Percentiles rank a stretch among this genome's conserved stretches.
These are phyloP conservation scores for Ophion costatus DNA, from an alignment of 2,888 invertebrate genomes.

Conservation along the genomic window DNA sequence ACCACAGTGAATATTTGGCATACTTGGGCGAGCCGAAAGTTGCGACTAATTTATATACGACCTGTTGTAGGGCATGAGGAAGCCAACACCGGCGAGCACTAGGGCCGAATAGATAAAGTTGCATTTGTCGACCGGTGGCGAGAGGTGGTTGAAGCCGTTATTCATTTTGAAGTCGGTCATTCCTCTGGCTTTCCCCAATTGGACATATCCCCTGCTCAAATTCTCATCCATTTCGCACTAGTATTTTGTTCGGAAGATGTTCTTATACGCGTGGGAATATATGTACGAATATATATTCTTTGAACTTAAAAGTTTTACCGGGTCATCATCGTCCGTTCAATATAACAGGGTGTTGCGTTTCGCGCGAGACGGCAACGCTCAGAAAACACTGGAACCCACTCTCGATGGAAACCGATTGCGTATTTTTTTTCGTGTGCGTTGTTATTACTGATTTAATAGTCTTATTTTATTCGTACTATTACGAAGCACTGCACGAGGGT, in stretches of 20 bases:
- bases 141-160: constrained; percentile 86
- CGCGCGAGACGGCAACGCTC: constrained; percentile 12
- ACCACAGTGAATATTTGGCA: too few species aligned
- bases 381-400: constrained; percentile 24
- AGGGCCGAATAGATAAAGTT: constrained; percentile 90
- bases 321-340: background rate
- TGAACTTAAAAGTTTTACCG: background rate
- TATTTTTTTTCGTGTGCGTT: background rate
- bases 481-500: constrained; percentile 53
- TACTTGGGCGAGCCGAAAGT: background rate
- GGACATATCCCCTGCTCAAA: constrained; percentile 87
- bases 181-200: constrained; percentile 86
- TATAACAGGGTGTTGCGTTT: background rate
- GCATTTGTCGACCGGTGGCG: constrained; percentile 89
- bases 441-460: constrained; percentile 1
- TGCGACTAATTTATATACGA: constrained; percentile 78
- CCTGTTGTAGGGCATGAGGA: constrained; percentile 96
- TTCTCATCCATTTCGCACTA: constrained; percentile 86
- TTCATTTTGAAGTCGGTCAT: constrained; percentile 84
- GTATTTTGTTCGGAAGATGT: constrained; percentile 14
- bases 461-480: background rate
- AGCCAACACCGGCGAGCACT: constrained; percentile 94
- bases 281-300: background rate
- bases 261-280: background rate
- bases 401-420: background rate